Evolutionary conservation across 1,140 invertebrate species (phyloP), one percentile per base, ranked within the genome.

Genomic region (Meloidogyne exigua): DNA sequence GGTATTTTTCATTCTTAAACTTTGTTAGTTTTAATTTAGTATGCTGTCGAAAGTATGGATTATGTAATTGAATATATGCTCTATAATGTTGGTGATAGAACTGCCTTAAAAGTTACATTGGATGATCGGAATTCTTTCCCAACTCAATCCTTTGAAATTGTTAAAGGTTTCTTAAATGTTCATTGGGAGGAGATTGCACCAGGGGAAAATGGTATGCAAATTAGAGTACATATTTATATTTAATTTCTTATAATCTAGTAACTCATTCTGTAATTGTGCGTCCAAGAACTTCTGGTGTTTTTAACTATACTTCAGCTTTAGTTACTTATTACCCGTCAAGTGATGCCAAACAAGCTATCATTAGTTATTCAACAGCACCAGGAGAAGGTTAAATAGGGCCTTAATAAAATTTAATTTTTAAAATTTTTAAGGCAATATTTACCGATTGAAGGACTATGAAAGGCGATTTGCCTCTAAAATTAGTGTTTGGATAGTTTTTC

Each of bases 21-120:
- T 70, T 25, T 28, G 0, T 13, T 72, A 39, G 15, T 23, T 13
- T 64, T n/a, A 57, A 12, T 73, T 64, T 62, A 93, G 89, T 98
- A 97, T 88, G 89, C 98, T 70, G 95, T 99, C n/a, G 95, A 99
- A 90, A 92, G 93, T 86, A 94, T 95, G 92, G 96, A 99, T 88
- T 92, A 98, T 82, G 91, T 98, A 81, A 92, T 98, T 62, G 94
- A 96, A 89, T 93, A 91, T 83, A 89, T 87, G 73, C 88, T 91
- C 44, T 91, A 87, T 84, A 91, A 91, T 85, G 88, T 90, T 78
- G 90, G 90, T 77, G 89, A 88, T 78, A 81, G 76, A 39, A 73
- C 84, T 32, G 86, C 87, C 44, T 62, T 85, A 10, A 82, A 84
- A 69, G 82, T 87, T 21, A 82, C 80, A n/a, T 69, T 87, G 18